Percentiles rank a stretch among this genome's conserved stretches.
Conservation (phyloP, 2,888 invertebrate species). For the Caenorhabditis panamensis region DNA sequence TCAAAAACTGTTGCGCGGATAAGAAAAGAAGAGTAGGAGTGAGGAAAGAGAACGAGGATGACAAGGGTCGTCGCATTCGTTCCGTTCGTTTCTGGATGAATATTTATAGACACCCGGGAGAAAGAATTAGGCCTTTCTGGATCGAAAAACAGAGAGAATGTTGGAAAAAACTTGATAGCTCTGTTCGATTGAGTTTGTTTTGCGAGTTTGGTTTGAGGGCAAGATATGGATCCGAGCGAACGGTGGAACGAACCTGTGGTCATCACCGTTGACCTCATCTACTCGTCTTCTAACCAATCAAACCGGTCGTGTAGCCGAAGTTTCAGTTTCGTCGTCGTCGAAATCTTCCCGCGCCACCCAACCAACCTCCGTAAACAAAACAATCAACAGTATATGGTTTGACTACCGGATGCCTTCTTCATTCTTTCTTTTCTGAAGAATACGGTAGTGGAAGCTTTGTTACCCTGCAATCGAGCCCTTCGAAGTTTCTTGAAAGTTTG, state of each 20-base stretch:
- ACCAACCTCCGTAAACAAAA: slow-evolving; percentile 53
- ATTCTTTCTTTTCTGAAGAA: not conserved
- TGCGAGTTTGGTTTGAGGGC: not conserved
- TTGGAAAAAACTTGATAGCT: slow-evolving; percentile 38
- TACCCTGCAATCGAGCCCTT: too few relatives aligned
- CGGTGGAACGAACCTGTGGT: slow-evolving; percentile 18
- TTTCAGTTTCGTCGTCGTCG: slow-evolving; percentile 53
- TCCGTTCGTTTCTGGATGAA: slow-evolving; percentile 11
- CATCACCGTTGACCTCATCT: slow-evolving; percentile 51
- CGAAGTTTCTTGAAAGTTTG: too few relatives aligned
- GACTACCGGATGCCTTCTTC: slow-evolving; percentile 43
- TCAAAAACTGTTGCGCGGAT: slow-evolving; percentile 56
- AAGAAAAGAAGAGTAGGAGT: slow-evolving; percentile 14
- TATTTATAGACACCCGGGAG: slow-evolving; percentile 15
- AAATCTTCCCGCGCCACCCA: not conserved
- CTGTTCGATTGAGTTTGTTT: not conserved
- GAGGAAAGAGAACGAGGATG: not conserved
- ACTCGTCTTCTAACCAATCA: slow-evolving; percentile 39
- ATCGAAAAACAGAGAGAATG: slow-evolving; percentile 41
- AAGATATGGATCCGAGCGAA: slow-evolving; percentile 32
- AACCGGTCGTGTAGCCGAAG: slow-evolving; percentile 53
- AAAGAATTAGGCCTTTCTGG: slow-evolving; percentile 23
- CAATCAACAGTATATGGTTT: slow-evolving; percentile 49
- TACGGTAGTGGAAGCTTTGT: slow-evolving; percentile 35
- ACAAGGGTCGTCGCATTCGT: slow-evolving; percentile 1